phyloP scores from a whole-genome alignment of 2,797 vertebrate genomes.

The Gallinago solitaria region DNA sequence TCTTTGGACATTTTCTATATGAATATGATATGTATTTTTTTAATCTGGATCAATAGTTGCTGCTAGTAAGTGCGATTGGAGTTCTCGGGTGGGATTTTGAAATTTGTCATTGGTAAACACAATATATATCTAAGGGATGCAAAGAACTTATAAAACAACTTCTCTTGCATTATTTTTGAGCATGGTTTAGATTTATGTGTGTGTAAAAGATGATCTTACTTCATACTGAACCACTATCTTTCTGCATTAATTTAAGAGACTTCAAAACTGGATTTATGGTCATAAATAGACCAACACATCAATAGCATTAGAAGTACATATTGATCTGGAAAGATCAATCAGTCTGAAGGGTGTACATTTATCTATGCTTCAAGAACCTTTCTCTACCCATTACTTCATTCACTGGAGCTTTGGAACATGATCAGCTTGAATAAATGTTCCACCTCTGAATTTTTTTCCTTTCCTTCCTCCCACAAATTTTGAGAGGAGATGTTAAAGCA shows the following conservation, averaged over 20 bases:
- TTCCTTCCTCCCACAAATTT: neutral
- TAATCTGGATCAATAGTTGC: neutral
- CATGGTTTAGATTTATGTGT: neutral
- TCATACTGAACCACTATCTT: neutral
- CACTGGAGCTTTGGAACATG: neutral
- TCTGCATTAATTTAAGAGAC: neutral
- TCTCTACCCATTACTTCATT: neutral
- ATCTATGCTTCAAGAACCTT: neutral
- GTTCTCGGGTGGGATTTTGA: neutral
- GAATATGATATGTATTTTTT: neutral
- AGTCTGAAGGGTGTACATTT: neutral
- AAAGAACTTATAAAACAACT: neutral
- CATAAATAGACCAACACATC: neutral
- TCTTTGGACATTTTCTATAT: neutral
- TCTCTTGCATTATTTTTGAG: neutral
- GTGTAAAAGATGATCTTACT: neutral
- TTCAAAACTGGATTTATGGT: neutral
- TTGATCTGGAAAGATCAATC: neutral
- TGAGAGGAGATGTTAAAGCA: neutral
- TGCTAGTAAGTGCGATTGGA: neutral
- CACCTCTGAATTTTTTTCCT: neutral
- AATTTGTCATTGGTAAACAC: neutral
- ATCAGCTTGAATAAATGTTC: neutral
- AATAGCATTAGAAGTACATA: neutral
- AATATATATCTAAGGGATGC: neutral